These are phyloP conservation scores for Zosterops pallidus DNA, from an alignment of 2,113 vertebrate genomes.

Conservation along the genomic window DNA sequence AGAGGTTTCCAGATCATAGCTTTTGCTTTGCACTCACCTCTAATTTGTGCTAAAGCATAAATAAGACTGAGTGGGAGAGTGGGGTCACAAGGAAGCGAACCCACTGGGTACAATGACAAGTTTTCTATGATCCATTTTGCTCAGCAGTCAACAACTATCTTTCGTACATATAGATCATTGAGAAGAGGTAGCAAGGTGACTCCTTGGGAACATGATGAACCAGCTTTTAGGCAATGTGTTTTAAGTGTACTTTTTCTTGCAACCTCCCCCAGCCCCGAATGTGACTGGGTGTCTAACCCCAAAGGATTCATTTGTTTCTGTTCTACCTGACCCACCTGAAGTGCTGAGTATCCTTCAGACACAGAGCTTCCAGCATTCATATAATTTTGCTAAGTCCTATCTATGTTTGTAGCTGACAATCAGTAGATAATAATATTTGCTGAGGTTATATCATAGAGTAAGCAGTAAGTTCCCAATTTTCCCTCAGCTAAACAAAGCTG, in stretches of 20 bases:
- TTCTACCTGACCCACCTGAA: not conserved
- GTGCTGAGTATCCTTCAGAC: not conserved
- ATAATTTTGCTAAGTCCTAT: not conserved
- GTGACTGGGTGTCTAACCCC: not conserved
- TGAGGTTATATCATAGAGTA: not conserved
- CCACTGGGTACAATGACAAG: not conserved
- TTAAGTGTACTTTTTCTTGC: not conserved
- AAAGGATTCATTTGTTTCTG: not conserved
- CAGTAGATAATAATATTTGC: not conserved
- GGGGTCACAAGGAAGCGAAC: not conserved
- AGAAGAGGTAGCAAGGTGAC: not conserved
- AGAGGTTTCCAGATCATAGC: not conserved
- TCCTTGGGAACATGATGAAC: not conserved
- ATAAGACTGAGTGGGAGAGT: not conserved
- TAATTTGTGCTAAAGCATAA: not conserved
- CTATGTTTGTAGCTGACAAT: not conserved
- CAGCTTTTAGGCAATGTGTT: not conserved
- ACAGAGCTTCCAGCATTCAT: not conserved
- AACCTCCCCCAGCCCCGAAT: fast-evolving
- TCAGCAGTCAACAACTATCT: not conserved
- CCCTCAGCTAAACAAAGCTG: not conserved
- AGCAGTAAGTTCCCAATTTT: not conserved
- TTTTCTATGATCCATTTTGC: not conserved
- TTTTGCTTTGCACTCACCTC: not conserved
- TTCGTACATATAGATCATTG: not conserved